Conservation (phyloP, 2,113 vertebrate genomes). For the Sakesphorus luctuosus region DNA sequence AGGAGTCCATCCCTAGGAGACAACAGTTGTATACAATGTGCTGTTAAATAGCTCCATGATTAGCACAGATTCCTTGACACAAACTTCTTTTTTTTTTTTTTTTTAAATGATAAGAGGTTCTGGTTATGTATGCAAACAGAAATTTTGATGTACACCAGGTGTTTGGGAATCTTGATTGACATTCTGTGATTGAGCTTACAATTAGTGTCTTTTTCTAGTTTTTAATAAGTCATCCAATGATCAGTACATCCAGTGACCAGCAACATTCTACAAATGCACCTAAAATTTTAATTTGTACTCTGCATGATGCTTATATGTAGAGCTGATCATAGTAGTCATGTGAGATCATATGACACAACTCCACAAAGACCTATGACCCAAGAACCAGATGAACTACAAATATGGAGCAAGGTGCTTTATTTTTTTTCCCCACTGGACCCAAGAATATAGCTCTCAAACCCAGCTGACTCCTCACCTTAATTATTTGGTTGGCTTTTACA, state of each 20-base stretch:
- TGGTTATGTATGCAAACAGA: accelerated
- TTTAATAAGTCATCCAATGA: background rate
- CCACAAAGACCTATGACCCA: background rate
- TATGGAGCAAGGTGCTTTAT: background rate
- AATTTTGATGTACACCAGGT: background rate
- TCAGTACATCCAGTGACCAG: background rate
- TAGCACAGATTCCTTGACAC: background rate
- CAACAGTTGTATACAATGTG: accelerated
- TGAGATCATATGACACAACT: background rate
- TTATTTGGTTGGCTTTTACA: background rate
- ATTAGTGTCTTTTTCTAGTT: background rate
- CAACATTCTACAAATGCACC: background rate
- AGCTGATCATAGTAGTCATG: accelerated
- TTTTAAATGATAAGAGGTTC: background rate
- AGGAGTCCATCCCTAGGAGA: background rate
- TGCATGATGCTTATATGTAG: background rate
- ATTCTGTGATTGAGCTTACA: background rate
- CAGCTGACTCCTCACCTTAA: background rate
- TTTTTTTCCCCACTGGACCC: background rate
- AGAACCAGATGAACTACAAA: background rate
- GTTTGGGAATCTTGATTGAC: background rate
- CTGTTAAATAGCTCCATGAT: background rate
- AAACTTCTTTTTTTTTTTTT: no score
- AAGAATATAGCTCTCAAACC: background rate
- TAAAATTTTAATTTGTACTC: background rate